phyloP scores from a whole-genome alignment of 2,797 vertebrate genomes.

The Muraenolepis orangiensis region DNA sequence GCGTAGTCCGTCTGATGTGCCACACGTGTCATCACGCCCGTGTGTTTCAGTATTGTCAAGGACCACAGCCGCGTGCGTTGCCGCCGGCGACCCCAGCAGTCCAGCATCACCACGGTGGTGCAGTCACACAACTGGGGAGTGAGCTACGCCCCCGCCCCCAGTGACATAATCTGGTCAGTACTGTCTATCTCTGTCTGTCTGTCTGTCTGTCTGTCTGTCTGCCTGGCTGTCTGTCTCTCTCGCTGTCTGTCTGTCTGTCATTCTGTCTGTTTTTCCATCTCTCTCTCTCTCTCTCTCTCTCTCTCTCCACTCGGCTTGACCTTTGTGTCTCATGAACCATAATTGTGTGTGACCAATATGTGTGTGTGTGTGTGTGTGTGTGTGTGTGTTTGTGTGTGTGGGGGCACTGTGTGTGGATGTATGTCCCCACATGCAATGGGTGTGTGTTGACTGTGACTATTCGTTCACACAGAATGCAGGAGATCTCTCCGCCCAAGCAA shows the following conservation, averaged over 20 bases:
- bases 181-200: neutral
- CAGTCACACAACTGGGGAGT: slow-evolving; percentile 87
- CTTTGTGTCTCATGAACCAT: slow-evolving; percentile 33
- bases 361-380: slow-evolving; percentile 11
- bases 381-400: slow-evolving; percentile 6
- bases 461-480: neutral
- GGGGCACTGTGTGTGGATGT: neutral
- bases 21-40: neutral
- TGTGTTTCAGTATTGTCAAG: slow-evolving; percentile 80
- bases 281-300: too few species aligned
- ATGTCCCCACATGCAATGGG: slow-evolving; percentile 14
- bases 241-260: too few species aligned
- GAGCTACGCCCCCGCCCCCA: slow-evolving; percentile 85
- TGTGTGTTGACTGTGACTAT: slow-evolving; percentile 16
- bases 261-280: too few species aligned
- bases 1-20: neutral
- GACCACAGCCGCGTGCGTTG: slow-evolving; percentile 81
- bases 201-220: too few species aligned
- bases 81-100: slow-evolving; percentile 82
- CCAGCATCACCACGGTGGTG: slow-evolving; percentile 87
- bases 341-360: slow-evolving; percentile 1
- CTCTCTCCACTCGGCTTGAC: slow-evolving; percentile 19
- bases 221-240: too few species aligned
- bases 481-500: slow-evolving; percentile 3
- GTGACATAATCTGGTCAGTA: slow-evolving; percentile 92